Percentiles rank a stretch among this genome's conserved stretches.
phyloP scores from a whole-genome alignment of 2,797 vertebrate genomes.

The Hemitrygon akajei region DNA sequence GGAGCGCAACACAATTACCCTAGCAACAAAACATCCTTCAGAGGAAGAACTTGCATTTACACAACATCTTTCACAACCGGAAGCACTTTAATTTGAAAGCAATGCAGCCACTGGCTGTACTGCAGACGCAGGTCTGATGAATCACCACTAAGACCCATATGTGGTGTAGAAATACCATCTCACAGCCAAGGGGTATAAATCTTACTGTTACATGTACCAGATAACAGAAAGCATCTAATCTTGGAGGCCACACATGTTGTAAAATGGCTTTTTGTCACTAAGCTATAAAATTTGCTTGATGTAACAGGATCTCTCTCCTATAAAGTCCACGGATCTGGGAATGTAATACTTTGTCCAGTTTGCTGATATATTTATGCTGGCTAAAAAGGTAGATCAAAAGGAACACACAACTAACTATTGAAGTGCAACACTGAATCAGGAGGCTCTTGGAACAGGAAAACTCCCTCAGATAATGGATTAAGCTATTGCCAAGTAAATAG shows the following conservation, averaged over 20 bases:
- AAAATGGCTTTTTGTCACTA: not conserved
- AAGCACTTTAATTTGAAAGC: not conserved
- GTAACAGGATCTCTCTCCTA: not conserved
- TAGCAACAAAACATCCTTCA: not conserved
- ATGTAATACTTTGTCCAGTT: not conserved
- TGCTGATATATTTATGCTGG: not conserved
- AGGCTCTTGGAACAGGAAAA: not conserved
- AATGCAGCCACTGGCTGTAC: not conserved
- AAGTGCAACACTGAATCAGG: not conserved
- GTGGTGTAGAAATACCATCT: not conserved
- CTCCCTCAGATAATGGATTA: not conserved
- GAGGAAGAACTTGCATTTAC: not conserved
- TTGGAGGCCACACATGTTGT: slow-evolving; percentile 12
- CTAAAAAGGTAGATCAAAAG: not conserved
- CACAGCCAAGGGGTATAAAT: slow-evolving; percentile 10
- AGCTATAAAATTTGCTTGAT: slow-evolving; percentile 16
- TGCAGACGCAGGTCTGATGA: not conserved
- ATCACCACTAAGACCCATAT: not conserved
- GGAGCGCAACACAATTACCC: not conserved
- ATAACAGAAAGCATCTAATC: slow-evolving; percentile 18
- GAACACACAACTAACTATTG: not conserved
- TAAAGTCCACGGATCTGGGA: not conserved
- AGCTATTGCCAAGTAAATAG: not conserved
- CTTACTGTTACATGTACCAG: not conserved
- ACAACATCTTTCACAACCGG: not conserved